Percentiles rank a stretch among this genome's conserved stretches.
These are phyloP conservation scores for Hylyphantes graminicola DNA, from an alignment of 1,140 invertebrate genomes.

Conservation along the genomic window DNA sequence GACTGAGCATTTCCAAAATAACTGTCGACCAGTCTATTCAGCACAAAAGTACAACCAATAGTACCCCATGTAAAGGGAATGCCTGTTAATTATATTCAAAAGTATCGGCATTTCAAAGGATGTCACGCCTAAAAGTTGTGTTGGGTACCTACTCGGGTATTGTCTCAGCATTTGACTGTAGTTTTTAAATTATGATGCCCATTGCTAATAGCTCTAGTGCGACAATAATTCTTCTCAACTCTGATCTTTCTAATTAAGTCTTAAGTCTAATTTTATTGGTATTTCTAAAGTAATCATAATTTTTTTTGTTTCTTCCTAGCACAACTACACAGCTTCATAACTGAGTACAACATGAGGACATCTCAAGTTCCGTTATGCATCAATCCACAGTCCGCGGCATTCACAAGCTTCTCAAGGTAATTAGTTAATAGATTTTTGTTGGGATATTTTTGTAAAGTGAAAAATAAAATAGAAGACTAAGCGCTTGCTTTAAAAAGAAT, in stretches of 20 bases:
- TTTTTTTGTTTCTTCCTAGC: constrained; percentile 73
- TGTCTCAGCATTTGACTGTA: too few species aligned
- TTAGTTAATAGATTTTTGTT: constrained; percentile 53
- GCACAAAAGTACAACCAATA: too few species aligned
- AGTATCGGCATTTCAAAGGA: too few species aligned
- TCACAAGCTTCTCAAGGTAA: constrained; percentile 99
- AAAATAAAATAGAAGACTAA: not conserved
- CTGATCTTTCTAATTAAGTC: not conserved
- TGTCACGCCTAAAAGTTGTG: too few species aligned
- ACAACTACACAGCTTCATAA: constrained; percentile 98
- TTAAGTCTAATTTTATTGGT: not conserved
- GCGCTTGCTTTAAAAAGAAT: too few species aligned
- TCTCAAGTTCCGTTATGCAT: constrained; percentile 96
- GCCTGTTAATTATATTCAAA: too few species aligned
- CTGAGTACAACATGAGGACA: constrained; percentile 89
- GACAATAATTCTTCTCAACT: not conserved
- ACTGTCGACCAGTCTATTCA: too few species aligned
- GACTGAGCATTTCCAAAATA: too few species aligned
- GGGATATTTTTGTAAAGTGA: constrained; percentile 1
- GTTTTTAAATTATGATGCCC: too few species aligned
- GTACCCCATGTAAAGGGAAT: too few species aligned
- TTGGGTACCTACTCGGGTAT: too few species aligned
- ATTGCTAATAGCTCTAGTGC: too few species aligned
- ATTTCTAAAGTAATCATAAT: not conserved
- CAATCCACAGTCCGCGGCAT: constrained; percentile 98